Base-by-base conservation (phyloP, 2,888 invertebrate genomes). In the Cheilosia impressa region DNA sequence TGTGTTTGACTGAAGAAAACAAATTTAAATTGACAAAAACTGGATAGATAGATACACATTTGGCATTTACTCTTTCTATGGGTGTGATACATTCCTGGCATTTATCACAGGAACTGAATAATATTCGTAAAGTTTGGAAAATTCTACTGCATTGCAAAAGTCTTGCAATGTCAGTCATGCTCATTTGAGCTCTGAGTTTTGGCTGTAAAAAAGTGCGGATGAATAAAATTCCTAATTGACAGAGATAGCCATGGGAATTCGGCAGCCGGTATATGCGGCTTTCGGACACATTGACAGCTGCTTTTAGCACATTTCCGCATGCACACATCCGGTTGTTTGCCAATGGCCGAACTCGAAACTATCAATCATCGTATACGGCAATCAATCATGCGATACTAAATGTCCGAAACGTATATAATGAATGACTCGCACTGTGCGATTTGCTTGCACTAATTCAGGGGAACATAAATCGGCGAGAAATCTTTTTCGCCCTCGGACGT, bases 381-480 rank as follows among this genome's bases (percentile, higher is more conserved):
- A 57, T 68, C 68, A 68, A 68, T 68, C 55, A 68, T 57, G 43
- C 43, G 31, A 57, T 55, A 27, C 52, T 52, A 15, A 53, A 45
- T 68, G 43, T 22, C 19, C 24, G 31, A 45, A 17, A 13, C 22
- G 41, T 22, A 15, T 22, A 15, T 24, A 15, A 13, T 7, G 24
- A 52, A 52, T 5, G 24, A 22, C 13, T 52, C 1, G 24, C 22
- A 7, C 5, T 22, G 22, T 52, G 52, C 24, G 52, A 24, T 5
- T 52, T 52, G 10, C 52, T 24, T 24, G 24, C 52, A 52, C 13
- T 9, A 50, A 22, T 50, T 50, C 13, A 9, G 17, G 34, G 34
- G 10, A 38, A 45, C 17, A 45, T n/a, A 22, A 50, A 52, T 52
- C 17, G 7, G 1, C 2, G 17, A 17, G 9, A 9, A 19, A 9